Evolutionary conservation across 2,888 invertebrate species (phyloP).

Genomic region (Eumacrocentrus americanus): DNA sequence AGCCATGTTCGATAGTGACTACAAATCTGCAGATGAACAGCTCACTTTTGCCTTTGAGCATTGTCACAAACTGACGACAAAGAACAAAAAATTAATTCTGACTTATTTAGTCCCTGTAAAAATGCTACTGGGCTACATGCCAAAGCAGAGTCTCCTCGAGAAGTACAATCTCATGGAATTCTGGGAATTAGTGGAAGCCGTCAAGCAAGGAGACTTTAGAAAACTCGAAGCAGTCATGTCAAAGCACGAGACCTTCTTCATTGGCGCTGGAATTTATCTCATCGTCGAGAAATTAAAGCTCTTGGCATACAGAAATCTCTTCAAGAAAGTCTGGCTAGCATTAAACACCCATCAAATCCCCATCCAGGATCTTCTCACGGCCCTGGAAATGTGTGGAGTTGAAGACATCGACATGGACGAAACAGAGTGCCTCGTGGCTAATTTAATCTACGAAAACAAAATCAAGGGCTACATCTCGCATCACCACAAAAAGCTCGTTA

Average conservation of each 20-base stretch:
- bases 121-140: slow-evolving; percentile 96
- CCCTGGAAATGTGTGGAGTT: slow-evolving; percentile 80
- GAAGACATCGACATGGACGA: slow-evolving; percentile 91
- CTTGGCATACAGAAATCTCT: slow-evolving; percentile 93
- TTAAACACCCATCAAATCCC: slow-evolving; percentile 87
- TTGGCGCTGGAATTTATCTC: slow-evolving; percentile 95
- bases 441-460: slow-evolving; percentile 94
- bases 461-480: slow-evolving; percentile 98
- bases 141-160: slow-evolving; percentile 78
- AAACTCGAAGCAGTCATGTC: slow-evolving; percentile 84
- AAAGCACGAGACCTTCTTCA: slow-evolving; percentile 89
- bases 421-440: slow-evolving; percentile 94
- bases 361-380: slow-evolving; percentile 81
- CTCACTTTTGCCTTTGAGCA: slow-evolving; percentile 91
- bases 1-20: slow-evolving; percentile 98
- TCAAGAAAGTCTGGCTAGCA: slow-evolving; percentile 85
- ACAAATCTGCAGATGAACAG: slow-evolving; percentile 89
- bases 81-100: slow-evolving; percentile 90
- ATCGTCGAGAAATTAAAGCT: slow-evolving; percentile 96
- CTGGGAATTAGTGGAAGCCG: slow-evolving; percentile 84
- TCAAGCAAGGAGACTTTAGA: slow-evolving; percentile 87
- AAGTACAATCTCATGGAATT: slow-evolving; percentile 93
- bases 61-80: slow-evolving; percentile 79
- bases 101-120: slow-evolving; percentile 96
- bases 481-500: slow-evolving; percentile 95